phyloP scores from a whole-genome alignment of 2,888 invertebrate genomes.

The Xestia rhomboidea region DNA sequence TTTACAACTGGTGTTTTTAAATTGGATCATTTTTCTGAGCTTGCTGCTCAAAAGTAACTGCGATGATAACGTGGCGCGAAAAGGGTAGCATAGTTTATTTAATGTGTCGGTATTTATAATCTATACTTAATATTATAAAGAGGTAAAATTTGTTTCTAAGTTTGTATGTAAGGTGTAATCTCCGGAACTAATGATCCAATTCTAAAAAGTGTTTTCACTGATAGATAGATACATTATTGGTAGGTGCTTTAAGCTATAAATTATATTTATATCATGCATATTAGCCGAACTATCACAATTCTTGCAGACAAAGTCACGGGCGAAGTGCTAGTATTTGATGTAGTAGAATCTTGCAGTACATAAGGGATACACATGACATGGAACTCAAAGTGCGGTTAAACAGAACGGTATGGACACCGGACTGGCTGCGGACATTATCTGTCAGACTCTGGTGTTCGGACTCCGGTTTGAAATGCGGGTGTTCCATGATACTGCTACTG shows the following conservation, averaged over 20 bases:
- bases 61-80: conserved; percentile 3
- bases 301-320: too few relatives aligned
- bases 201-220: too few relatives aligned
- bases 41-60: conserved; percentile 16
- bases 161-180: too few relatives aligned
- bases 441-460: too few relatives aligned
- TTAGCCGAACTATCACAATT: too few relatives aligned
- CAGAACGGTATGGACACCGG: not conserved
- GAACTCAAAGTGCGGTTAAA: not conserved
- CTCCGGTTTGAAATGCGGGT: not conserved
- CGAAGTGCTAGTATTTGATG: too few relatives aligned
- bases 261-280: too few relatives aligned
- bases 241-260: too few relatives aligned
- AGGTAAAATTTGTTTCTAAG: too few relatives aligned
- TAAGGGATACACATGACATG: not conserved
- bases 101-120: conserved; percentile 7
- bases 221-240: too few relatives aligned
- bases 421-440: not conserved
- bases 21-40: conserved; percentile 54
- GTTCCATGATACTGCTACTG: not conserved
- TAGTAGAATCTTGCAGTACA: not conserved
- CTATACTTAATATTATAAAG: too few relatives aligned
- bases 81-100: conserved; percentile 9
- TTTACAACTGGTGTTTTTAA: conserved; percentile 41
- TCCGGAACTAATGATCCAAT: too few relatives aligned